These are phyloP conservation scores for Hoplodrina ambigua DNA, from an alignment of 2,888 invertebrate genomes.

Conservation along the genomic window DNA sequence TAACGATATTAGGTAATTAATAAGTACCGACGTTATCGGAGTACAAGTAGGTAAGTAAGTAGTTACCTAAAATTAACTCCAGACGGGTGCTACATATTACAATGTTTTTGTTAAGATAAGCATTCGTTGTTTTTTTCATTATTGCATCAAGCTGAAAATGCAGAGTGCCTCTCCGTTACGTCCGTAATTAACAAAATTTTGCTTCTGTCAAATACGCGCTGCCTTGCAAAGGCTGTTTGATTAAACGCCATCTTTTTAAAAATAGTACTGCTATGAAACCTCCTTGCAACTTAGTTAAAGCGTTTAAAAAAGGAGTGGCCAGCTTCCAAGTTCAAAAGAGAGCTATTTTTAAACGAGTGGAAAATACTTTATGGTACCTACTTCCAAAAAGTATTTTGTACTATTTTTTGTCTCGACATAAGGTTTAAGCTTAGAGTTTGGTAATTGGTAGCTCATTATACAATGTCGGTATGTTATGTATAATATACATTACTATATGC, in stretches of 20 bases:
- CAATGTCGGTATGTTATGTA: not conserved
- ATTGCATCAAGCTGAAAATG: constrained; percentile 25
- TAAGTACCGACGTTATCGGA: too few relatives aligned
- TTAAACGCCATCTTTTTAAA: constrained; percentile 35
- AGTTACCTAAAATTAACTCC: not conserved
- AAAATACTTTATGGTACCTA: not conserved
- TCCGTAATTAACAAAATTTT: constrained; percentile 48
- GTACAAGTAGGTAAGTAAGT: too few relatives aligned
- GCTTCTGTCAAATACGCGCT: constrained; percentile 37
- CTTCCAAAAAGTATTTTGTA: not conserved
- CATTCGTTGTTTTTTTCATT: constrained; percentile 17
- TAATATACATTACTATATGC: not conserved
- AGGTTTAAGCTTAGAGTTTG: not conserved
- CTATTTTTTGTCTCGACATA: not conserved
- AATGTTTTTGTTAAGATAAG: constrained; percentile 1
- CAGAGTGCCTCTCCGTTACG: constrained; percentile 24
- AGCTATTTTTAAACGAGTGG: constrained; percentile 1
- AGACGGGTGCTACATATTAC: not conserved
- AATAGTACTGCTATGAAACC: constrained; percentile 40
- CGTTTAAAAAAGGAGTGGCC: constrained; percentile 40
- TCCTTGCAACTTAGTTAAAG: constrained; percentile 46
- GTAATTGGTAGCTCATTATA: not conserved
- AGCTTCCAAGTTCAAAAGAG: constrained; percentile 23
- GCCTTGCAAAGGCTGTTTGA: constrained; percentile 34
- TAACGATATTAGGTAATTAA: too few relatives aligned